These are phyloP conservation scores for Himalopsyche japonica DNA, from an alignment of 2,888 invertebrate genomes.

Conservation along the genomic window DNA sequence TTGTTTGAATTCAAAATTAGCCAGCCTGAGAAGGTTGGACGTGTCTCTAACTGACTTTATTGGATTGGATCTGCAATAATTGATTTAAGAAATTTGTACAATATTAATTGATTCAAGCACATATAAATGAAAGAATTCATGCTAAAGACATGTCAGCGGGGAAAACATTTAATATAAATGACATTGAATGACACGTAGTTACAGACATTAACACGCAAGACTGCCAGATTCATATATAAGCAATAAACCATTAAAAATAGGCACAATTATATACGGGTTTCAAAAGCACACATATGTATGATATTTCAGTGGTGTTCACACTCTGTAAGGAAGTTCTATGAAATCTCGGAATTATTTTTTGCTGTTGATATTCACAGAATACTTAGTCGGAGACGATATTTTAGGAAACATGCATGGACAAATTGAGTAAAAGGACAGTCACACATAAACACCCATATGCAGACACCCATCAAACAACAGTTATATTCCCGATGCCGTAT, in stretches of 20 bases:
- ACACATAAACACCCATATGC: neutral
- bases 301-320: neutral
- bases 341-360: neutral
- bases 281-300: neutral
- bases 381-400: neutral
- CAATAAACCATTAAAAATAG: neutral
- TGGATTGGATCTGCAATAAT: too few species aligned
- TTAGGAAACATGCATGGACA: neutral
- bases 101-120: neutral
- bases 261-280: neutral
- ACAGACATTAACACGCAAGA: neutral
- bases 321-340: neutral
- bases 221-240: neutral
- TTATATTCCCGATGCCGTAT: neutral
- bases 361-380: neutral
- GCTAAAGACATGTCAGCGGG: neutral
- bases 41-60: too few species aligned
- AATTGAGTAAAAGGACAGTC: neutral
- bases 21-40: too few species aligned
- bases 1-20: too few species aligned
- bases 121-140: neutral
- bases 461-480: neutral
- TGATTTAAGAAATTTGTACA: neutral
- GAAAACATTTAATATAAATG: too few species aligned
- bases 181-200: neutral